Evolutionary conservation across 1,140 invertebrate species (phyloP).

Genomic region (Bemisia tabaci): DNA sequence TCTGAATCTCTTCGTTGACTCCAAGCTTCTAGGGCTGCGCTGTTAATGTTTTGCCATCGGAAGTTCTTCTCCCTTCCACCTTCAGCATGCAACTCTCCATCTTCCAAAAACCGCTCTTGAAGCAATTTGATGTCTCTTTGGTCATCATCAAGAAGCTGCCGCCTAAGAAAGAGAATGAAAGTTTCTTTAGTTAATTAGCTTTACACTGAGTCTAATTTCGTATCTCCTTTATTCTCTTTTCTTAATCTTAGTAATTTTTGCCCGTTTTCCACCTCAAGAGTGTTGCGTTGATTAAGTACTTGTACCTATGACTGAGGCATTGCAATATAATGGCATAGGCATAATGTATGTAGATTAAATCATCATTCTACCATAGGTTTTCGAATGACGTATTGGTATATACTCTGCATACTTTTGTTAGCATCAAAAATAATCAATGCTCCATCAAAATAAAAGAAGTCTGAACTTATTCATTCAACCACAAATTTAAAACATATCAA

Average conservation of each 20-base stretch:
- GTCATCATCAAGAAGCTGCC: conserved; percentile 65
- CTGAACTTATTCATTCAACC: too few relatives aligned
- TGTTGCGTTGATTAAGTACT: too few relatives aligned
- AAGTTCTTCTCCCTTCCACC: conserved; percentile 62
- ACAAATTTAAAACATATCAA: too few relatives aligned
- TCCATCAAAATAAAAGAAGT: too few relatives aligned
- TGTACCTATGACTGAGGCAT: too few relatives aligned
- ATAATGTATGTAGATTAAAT: too few relatives aligned
- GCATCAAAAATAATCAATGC: too few relatives aligned
- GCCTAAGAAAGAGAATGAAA: conserved; percentile 32
- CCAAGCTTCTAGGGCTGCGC: not conserved
- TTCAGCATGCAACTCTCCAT: conserved; percentile 66
- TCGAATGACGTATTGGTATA: too few relatives aligned
- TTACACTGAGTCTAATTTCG: not conserved
- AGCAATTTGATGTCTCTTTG: conserved; percentile 58
- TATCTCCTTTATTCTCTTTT: not conserved
- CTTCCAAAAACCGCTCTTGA: conserved; percentile 70
- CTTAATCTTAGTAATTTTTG: not conserved
- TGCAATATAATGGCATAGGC: too few relatives aligned
- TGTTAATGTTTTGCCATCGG: conserved; percentile 57
- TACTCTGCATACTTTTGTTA: too few relatives aligned
- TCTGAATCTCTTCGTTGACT: not conserved
- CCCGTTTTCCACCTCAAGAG: too few relatives aligned
- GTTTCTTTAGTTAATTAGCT: not conserved
- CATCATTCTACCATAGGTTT: too few relatives aligned